Evolutionary conservation across 2,888 invertebrate genomes (phyloP).

Genomic region (Ectropis crepuscularia): DNA sequence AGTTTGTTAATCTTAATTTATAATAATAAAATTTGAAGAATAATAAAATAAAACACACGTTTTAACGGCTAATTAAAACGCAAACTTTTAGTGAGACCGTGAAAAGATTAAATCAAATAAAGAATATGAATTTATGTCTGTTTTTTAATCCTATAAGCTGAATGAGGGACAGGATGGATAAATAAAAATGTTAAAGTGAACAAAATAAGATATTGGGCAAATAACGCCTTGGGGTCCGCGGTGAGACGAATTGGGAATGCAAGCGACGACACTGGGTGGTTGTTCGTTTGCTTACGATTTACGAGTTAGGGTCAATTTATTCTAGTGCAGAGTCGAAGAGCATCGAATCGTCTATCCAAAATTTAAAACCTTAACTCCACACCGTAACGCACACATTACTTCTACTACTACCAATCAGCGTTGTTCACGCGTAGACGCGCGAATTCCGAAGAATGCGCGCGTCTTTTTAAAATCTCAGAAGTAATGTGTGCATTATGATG

Average conservation of each 20-base stretch:
- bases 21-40: conserved; percentile 14
- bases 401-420: too few species aligned
- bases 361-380: too few species aligned
- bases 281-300: not conserved
- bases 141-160: conserved; percentile 53
- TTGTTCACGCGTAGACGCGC: too few species aligned
- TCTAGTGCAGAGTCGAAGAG: too few species aligned
- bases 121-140: conserved; percentile 58
- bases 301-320: too few species aligned
- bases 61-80: conserved; percentile 43
- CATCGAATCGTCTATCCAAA: too few species aligned
- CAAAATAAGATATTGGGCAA: conserved; percentile 57
- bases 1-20: conserved; percentile 35
- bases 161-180: conserved; percentile 48
- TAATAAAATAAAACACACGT: conserved; percentile 31
- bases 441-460: too few species aligned
- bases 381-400: too few species aligned
- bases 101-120: conserved; percentile 48
- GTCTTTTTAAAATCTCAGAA: too few species aligned
- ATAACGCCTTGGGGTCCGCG: conserved; percentile 46
- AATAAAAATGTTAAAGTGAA: conserved; percentile 61
- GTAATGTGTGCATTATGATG: too few species aligned
- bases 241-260: conserved; percentile 59
- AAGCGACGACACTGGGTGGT: conserved; percentile 43
- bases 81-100: conserved; percentile 41